Evolutionary conservation across 2,797 vertebrate species (phyloP), one percentile per base, ranked within the genome.

Genomic region (Botia kubotai): DNA sequence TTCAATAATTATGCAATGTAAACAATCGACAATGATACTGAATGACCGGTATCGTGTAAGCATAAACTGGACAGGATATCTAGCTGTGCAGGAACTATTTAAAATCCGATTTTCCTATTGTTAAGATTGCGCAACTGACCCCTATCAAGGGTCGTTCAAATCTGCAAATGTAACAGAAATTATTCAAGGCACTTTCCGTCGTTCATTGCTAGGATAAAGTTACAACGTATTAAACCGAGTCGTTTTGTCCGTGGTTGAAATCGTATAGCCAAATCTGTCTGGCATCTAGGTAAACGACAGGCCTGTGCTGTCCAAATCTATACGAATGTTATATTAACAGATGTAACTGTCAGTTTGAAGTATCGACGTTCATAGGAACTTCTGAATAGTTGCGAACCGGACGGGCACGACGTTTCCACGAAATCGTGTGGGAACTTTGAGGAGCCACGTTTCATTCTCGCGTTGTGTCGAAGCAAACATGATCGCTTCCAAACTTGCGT

Each of bases 391-490:
- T 1, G 2, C 55, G 19, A 43, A 69, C 33, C 14, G 43, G 72
- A 69, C 6, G 16, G 1, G 50, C 7, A 4, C 2, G 3, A 7
- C 33, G 74, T 62, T 72, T 67, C 43, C 21, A 70, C 21, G 3
- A 77, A 63, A 80, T 65, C 53, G 67, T 62, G 23, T 67, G 29
- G 62, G 77, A 86, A 86, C 70, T 77, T 75, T 36, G 19, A 57
- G 19, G 52, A 85, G 81, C 81, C 84, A 84, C 80, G 85, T 84
- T 84, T 84, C 85, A 82, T n/a, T 7, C 43, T 68, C 43, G 36
- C 12, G 65, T 60, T n/a, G 4, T 63, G 73, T 33, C 21, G 75
- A 80, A 60, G 62, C 62, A 36, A 83, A 72, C 43, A 55, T 16
- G 36, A 70, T 29, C 12, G 19, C 19, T 69, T 8, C 14, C 4